A percentile compares a stretch with the other conserved stretches of the same genome.
Conservation (phyloP, 2,797 vertebrate genomes). For the Oryzias dopingdopingensis region DNA sequence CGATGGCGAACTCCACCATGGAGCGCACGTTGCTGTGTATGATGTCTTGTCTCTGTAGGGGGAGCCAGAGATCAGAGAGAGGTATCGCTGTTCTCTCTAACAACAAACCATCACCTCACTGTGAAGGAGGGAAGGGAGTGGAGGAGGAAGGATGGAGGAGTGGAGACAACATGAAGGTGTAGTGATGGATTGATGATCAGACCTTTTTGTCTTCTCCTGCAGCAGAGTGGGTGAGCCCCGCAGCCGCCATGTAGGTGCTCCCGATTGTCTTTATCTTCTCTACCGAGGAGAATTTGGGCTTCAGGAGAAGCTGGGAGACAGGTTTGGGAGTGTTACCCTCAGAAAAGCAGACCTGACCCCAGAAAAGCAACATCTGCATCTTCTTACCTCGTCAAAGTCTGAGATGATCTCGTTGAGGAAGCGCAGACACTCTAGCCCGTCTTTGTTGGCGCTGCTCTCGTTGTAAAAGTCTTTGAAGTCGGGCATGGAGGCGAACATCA, state of each 20-base stretch:
- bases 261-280: conserved; percentile 93
- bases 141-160: too few species aligned
- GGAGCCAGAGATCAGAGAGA: conserved; percentile 44
- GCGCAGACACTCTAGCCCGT: conserved; percentile 88
- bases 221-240: conserved; percentile 77
- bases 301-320: conserved; percentile 77
- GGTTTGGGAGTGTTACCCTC: too few species aligned
- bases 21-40: conserved; percentile 81
- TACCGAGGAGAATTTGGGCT: conserved; percentile 87
- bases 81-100: not conserved
- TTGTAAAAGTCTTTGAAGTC: conserved; percentile 91
- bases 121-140: too few species aligned
- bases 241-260: conserved; percentile 91
- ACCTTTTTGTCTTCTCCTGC: conserved; percentile 79
- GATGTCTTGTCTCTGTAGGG: conserved; percentile 74
- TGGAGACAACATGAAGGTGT: too few species aligned
- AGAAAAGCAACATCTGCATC: not conserved
- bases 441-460: conserved; percentile 82
- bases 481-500: conserved; percentile 89
- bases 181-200: not conserved
- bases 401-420: conserved; percentile 91
- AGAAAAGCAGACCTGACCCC: not conserved
- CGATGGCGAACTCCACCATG: conserved; percentile 88
- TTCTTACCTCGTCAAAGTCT: conserved; percentile 87
- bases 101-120: not conserved